Evolutionary conservation across 2,113 vertebrate genomes (phyloP).

Genomic region (Pipa parva): DNA sequence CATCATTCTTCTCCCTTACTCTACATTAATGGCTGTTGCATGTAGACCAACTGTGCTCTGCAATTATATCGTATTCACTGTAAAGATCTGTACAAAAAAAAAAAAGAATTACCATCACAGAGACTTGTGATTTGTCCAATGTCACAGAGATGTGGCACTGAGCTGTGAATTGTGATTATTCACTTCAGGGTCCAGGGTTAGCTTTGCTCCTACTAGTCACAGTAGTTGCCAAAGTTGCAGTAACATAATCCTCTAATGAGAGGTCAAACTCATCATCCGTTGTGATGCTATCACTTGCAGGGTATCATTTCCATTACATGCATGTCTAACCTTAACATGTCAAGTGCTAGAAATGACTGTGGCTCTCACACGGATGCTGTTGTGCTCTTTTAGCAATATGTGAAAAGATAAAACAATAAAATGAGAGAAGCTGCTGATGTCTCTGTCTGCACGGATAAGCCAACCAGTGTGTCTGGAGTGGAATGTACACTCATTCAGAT

Average conservation of each 20-base stretch:
- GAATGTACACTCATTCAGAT: no score
- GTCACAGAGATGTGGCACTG: conserved; percentile 31
- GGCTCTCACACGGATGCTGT: background rate
- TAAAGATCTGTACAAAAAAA: conserved; percentile 9
- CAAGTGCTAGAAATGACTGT: no score
- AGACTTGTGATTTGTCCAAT: conserved; percentile 24
- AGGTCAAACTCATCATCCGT: conserved; percentile 31
- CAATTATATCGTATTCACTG: conserved; percentile 16
- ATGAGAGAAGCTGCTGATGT: no score
- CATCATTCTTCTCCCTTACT: background rate
- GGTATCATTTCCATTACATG: conserved; percentile 20
- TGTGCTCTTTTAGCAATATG: no score
- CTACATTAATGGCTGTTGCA: background rate
- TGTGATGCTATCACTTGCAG: conserved; percentile 15
- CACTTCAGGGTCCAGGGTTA: conserved; percentile 2
- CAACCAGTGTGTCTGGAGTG: no score
- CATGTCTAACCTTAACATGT: conserved; percentile 4
- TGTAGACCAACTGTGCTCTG: conserved; percentile 2
- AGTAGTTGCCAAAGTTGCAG: conserved; percentile 30
- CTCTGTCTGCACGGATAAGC: no score
- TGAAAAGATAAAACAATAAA: no score
- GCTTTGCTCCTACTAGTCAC: conserved; percentile 13
- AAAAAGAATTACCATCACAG: background rate
- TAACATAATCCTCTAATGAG: conserved; percentile 33
- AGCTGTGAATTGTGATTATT: conserved; percentile 30